Evolutionary conservation across 2,113 vertebrate genomes (phyloP).

Genomic region (Peromyscus polionotus): DNA sequence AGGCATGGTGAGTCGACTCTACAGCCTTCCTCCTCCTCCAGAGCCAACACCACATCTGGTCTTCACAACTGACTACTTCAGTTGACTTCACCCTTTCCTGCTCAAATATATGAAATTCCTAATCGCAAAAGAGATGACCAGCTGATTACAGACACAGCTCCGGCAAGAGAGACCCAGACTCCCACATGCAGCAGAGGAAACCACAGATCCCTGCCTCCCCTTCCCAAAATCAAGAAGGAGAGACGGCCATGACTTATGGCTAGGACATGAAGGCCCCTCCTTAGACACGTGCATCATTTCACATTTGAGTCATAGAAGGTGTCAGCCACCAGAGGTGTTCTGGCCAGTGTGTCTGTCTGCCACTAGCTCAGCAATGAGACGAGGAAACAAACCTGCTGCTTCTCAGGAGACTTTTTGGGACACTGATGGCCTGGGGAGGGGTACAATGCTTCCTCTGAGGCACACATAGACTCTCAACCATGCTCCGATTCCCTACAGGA

Average conservation of each 20-base stretch:
- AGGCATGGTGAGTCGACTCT: background rate
- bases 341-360: background rate
- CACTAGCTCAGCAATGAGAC: conserved; percentile 13
- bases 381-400: background rate
- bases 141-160: background rate
- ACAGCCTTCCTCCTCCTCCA: background rate
- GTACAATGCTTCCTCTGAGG: background rate
- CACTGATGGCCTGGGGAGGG: background rate
- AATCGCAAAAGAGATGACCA: conserved; percentile 54
- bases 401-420: background rate
- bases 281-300: conserved; percentile 7
- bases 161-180: background rate
- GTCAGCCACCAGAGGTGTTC: background rate
- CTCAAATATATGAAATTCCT: conserved; percentile 12
- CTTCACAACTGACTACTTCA: conserved; percentile 69
- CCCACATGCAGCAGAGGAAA: background rate
- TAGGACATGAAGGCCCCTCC: background rate
- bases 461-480: background rate
- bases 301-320: background rate
- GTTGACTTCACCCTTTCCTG: conserved; percentile 61
- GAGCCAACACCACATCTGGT: conserved; percentile 61
- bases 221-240: background rate
- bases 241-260: background rate
- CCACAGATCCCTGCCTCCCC: background rate
- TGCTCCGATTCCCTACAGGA: background rate